Evolutionary conservation across 1,140 invertebrate species (phyloP), one percentile per base, ranked within the genome.

Genomic region (Pseudoatta argentina): DNA sequence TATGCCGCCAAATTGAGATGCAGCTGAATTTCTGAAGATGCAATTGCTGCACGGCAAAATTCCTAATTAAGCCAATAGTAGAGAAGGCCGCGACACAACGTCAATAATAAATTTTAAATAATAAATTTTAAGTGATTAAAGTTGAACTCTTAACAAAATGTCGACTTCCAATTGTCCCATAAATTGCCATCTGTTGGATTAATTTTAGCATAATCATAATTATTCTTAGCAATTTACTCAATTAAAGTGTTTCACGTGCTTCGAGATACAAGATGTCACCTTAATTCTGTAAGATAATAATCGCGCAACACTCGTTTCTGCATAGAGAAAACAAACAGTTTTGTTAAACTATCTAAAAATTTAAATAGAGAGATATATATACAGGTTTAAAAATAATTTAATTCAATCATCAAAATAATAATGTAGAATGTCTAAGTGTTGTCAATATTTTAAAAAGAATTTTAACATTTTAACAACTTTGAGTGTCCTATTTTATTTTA

Each of bases 11-110:
- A 82, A 73, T 48, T 59, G 69, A 82, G 39, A 21, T 18, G 55
- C 55, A 72, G 67, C 67, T 73, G n/a, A 82, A 82, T 72, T 72
- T 59, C 79, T 83, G 39, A 83, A 83, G 69, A 75, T 83, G 18
- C 69, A 83, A 83, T 61, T 75, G 27, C 39, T 44, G 55, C 69
- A n/a, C 55, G 2, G 27, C 44, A 44, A 83, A 83, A 83, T 63
- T 83, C n/a, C 78, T 81, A 81, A 81, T 83, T 75, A 63, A 63
- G 69, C 24, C 69, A 83, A 83, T 73, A 73, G 18, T 6, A 14
- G 4, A 0, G 48, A 61, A 83, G 27, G 24, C n/a, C n/a, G 10
- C 7, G 55, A 21, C 53, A 12, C n/a, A 73, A 61, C 24, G 16
- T 73, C 53, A 16, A 59, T 75, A 39, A 75, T 83, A 61, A 83